Percentiles rank a stretch among this genome's conserved stretches.
Evolutionary conservation across 37 sponge, comb jelly and placozoan genomes (phyloP).

Genomic region (Cladorhizidae sp.): DNA sequence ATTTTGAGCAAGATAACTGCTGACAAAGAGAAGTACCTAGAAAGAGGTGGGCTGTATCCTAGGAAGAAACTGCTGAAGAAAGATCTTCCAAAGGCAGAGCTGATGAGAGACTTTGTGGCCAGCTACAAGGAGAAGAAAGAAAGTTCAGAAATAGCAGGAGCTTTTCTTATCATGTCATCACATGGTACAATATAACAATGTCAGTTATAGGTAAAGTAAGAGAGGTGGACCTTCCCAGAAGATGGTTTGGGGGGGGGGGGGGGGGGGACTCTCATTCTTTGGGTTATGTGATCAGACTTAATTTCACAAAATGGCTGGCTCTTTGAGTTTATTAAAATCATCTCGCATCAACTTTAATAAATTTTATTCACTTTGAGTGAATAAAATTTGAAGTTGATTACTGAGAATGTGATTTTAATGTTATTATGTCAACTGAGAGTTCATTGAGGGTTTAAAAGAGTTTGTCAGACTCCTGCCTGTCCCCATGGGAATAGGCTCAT

Average conservation of each 20-base stretch:
- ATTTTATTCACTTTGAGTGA: no score
- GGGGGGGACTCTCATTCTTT: neutral
- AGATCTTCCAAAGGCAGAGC: constrained; percentile 40
- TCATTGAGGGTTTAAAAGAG: no score
- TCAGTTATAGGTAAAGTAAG: no score
- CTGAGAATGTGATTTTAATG: no score
- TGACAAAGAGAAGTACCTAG: constrained; percentile 20
- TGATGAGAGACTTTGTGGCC: constrained; percentile 26
- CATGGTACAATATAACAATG: constrained; percentile 1
- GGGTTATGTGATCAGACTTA: no score
- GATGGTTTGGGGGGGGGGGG: neutral
- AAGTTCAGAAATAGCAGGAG: neutral
- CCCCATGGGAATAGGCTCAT: no score
- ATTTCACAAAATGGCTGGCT: no score
- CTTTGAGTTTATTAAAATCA: no score
- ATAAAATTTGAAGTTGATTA: no score
- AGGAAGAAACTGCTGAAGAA: constrained; percentile 41
- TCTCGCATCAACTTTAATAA: no score
- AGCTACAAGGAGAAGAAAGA: constrained; percentile 18
- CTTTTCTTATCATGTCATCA: constrained; percentile 10
- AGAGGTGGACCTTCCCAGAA: neutral
- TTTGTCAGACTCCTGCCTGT: no score
- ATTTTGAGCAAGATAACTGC: constrained; percentile 31
- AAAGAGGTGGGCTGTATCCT: neutral
- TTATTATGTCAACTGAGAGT: no score